Base-by-base conservation (phyloP, 2,888 invertebrate genomes). In the Dolichopus griseipennis region DNA sequence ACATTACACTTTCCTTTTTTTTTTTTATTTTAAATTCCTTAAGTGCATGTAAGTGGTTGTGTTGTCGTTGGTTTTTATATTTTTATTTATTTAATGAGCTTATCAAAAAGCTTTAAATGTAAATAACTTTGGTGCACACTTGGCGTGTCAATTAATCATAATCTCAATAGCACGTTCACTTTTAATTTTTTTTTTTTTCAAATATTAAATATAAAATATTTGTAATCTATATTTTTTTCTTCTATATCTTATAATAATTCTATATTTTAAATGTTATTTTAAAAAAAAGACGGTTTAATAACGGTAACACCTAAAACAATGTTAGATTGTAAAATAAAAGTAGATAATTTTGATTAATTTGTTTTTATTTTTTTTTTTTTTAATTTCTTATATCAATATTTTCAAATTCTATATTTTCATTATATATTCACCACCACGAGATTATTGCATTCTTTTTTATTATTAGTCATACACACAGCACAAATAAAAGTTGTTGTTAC, bases 111-210 rank as follows among this genome's bases (percentile, higher is more conserved):
- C 15, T 52, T 52, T 52, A 18, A 15, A 52, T 27, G 27, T 27
- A 27, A 2, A 27, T 27, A 52, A 52, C 18, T 52, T 18, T 52
- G n/a, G n/a, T n/a, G n/a, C 52, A 52, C 52, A 52, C 52, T 52
- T 52, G 18, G 52, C 52, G 52, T 52, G 52, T 52, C 52, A 52
- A 52, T 52, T 52, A 52, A 52, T 52, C 52, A 52, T n/a, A 52
- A 52, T 6, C n/a, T 18, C 52, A 52, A 52, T 52, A 52, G 15
- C 52, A 52, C 52, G 52, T n/a, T 52, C 52, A 52, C 52, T 52
- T 52, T 52, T 52, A 18, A 52, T 52, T 37, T 7, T 37, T 37
- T 10, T 52, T 7, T 2, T 52, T 52, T 52, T 52, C 18, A 4
- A 10, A 10, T 37, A 7, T 37, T 2, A 37, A 37, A 10, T 37